A percentile compares a stretch with the other conserved stretches of the same genome.
Conservation (phyloP, 2,888 invertebrate species). For the Eristalinus sepulchralis region DNA sequence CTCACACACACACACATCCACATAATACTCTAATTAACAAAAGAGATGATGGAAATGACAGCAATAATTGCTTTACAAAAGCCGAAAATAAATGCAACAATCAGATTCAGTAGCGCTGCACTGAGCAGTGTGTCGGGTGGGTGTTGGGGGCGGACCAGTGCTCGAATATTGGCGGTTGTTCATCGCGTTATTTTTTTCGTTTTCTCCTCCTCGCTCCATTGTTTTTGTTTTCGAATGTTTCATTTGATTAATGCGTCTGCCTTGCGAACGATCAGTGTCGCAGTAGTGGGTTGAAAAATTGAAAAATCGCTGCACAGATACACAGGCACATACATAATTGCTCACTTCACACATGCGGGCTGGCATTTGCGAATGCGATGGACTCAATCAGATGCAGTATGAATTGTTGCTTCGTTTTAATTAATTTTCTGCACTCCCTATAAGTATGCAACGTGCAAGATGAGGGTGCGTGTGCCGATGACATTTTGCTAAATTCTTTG, state of each 20-base stretch:
- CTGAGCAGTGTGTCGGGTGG: neutral
- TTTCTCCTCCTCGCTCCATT: neutral
- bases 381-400: constrained; percentile 64
- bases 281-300: constrained; percentile 55
- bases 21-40: constrained; percentile 69
- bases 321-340: constrained; percentile 19
- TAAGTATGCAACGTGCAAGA: neutral
- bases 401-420: constrained; percentile 31
- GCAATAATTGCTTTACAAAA: constrained; percentile 72
- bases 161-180: constrained; percentile 59
- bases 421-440: neutral
- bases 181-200: neutral
- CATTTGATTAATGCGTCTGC: constrained; percentile 70
- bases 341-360: constrained; percentile 42
- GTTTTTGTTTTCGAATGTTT: constrained; percentile 47
- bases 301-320: constrained; percentile 55
- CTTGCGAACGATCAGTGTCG: neutral
- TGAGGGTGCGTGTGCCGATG: neutral
- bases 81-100: constrained; percentile 71
- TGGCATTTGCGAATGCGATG: constrained; percentile 10
- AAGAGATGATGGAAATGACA: constrained; percentile 72
- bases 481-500: neutral
- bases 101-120: constrained; percentile 53
- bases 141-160: neutral
- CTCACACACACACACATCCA: constrained; percentile 18